These are phyloP conservation scores for Caenorhabditis sp. DNA, from an alignment of 2,888 invertebrate species.

Conservation along the genomic window DNA sequence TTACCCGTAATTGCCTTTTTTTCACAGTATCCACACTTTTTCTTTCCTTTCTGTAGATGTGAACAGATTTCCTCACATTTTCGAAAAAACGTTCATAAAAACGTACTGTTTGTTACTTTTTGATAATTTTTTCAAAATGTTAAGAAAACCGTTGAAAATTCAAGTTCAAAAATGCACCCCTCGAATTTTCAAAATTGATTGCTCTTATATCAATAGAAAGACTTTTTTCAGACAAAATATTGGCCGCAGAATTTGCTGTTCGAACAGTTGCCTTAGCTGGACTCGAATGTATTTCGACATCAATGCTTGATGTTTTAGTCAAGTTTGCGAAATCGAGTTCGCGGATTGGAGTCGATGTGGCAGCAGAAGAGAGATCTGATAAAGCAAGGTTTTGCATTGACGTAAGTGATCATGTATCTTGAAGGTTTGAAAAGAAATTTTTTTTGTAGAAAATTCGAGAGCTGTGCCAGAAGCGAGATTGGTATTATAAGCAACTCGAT, in stretches of 20 bases:
- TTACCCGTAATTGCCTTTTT: too few relatives aligned
- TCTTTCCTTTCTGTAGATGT: too few relatives aligned
- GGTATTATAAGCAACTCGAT: constrained; percentile 32
- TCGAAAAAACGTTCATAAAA: too few relatives aligned
- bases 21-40: too few relatives aligned
- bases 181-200: too few relatives aligned
- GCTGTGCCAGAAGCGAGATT: constrained; percentile 16
- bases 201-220: too few relatives aligned
- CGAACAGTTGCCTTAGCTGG: constrained; percentile 12
- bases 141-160: too few relatives aligned
- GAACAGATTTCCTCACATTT: too few relatives aligned
- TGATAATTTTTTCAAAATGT: too few relatives aligned
- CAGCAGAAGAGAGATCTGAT: constrained; percentile 43
- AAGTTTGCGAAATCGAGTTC: constrained; percentile 22
- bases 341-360: constrained; percentile 47
- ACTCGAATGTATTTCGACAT: constrained; percentile 18
- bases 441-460: constrained; percentile 2
- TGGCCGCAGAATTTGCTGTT: constrained; percentile 11
- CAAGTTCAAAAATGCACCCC: too few relatives aligned
- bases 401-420: constrained; percentile 8
- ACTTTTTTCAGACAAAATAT: constrained; percentile 20
- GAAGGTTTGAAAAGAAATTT: neutral
- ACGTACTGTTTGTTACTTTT: too few relatives aligned
- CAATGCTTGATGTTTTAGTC: constrained; percentile 12
- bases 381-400: constrained; percentile 42